Base-by-base conservation (phyloP, 2,888 invertebrate species). In the Chelonus formosanus region DNA sequence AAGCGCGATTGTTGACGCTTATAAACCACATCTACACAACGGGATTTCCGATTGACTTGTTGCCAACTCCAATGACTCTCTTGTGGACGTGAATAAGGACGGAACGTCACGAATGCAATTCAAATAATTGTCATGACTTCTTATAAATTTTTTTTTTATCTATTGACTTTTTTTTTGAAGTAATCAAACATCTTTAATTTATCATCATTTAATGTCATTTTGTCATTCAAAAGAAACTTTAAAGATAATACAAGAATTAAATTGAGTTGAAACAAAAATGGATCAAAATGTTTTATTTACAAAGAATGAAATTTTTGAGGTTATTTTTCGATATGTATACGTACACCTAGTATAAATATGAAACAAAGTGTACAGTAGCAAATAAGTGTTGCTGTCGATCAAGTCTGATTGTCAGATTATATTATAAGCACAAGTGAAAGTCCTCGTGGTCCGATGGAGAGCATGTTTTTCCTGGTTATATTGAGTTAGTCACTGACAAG, bases 401-500 rank as follows among this genome's bases (percentile, higher is more conserved):
- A 68, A 70, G 67, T 71, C 68, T 56, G 70, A 65, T 68, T 65
- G 66, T 55, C 45, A 66, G 62, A 70, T 71, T 70, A 71, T 67
- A 62, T 50, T 50, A 50, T 50, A 40, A 62, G 48, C 60, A 47
- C 59, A 58, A 70, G 71, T 70, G 71, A 71, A 71, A 71, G 71
- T 71, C 66, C 70, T 67, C 68, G 68, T 69, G 66, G 60, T 61
- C 52, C 44, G 50, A 40, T 10, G 8, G 57, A 40, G 56, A 35
- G 40, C 65, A 58, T 65, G 56, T 69, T 66, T 64, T 69, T 63
- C 60, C 48, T 44, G 44, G 36, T n/a, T 58, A 61, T 47, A 65
- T 63, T 69, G 40, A 40, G 40, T 40, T 70, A 70, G 71, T 70
- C 43, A 54, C 65, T 58, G 57, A 52, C 63, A 40, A 48, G 67